Evolutionary conservation across 2,113 vertebrate species (phyloP).

Genomic region (Entomyzon cyanotis): DNA sequence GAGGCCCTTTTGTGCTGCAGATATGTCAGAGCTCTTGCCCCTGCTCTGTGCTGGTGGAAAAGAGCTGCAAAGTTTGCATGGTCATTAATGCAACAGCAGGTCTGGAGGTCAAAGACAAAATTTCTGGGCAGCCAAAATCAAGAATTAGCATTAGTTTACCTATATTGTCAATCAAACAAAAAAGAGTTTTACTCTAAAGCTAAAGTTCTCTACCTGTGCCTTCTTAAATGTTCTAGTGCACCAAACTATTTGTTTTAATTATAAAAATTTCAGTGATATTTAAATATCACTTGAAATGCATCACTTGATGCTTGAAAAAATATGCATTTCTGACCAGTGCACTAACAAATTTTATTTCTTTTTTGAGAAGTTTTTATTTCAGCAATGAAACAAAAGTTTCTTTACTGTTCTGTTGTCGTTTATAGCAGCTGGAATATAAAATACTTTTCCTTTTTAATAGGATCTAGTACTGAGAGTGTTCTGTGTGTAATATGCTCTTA

Average conservation of each 20-base stretch:
- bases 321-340: background rate
- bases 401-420: background rate
- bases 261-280: background rate
- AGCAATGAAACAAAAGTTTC: background rate
- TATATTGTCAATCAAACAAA: background rate
- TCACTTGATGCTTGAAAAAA: background rate
- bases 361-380: background rate
- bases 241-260: background rate
- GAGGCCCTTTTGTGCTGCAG: background rate
- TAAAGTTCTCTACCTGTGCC: background rate
- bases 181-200: background rate
- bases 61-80: background rate
- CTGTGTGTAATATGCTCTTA: background rate
- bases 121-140: background rate
- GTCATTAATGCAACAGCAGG: background rate
- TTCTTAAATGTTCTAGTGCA: background rate
- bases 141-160: background rate
- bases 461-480: background rate
- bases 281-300: background rate
- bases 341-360: background rate
- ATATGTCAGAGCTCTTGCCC: background rate
- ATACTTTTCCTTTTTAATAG: background rate
- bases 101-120: background rate
- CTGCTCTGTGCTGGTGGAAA: background rate
- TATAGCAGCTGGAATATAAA: background rate